Evolutionary conservation across 2,888 invertebrate genomes (phyloP), one percentile per base, ranked within the genome.

Genomic region (Heteromurus nitidus): DNA sequence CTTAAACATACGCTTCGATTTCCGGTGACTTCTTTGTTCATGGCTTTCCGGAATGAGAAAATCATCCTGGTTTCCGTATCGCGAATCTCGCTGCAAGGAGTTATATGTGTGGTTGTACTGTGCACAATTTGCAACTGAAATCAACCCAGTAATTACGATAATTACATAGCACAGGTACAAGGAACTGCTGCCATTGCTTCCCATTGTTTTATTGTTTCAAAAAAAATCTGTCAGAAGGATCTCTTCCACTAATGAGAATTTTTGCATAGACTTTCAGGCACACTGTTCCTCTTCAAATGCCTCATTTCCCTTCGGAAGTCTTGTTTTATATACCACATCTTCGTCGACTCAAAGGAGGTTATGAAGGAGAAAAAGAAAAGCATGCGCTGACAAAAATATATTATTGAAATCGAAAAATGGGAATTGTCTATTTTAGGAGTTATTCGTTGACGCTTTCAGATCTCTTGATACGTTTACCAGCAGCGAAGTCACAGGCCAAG

Each of bases 1-100:
- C 7, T n/a, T n/a, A n/a, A n/a, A 64, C 77, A 68, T 83, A 85
- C 85, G 82, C 68, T 85, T 86, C 16, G 85, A 86, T 36, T 84
- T 81, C 24, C 85, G 50, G 9, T 70, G 74, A 44, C 47, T 82
- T 44, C 80, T 67, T 50, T 68, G 77, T 42, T 72, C 47, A 22
- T 44, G 67, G 64, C 84, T 85, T n/a, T 79, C 79, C 1, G 79
- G 79, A 55, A 70, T 65, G 11, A 5, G 31, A 26, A 70, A 70
- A 13, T 72, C 79, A 26, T 77, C 24, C 5, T 20, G 31, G 18
- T 76, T 9, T 16, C 50, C 2, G 2, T 16, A n/a, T 44, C 62
- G 11, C 16, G 16, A 30, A 18, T 2, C 22, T 68, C 30, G 11
- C 9, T 50, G 20, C 47, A 13, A n/a, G 18, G 28, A 50, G 20